Base-by-base conservation (phyloP, 23 tunicate genomes). In the Trididemnum clinides region DNA sequence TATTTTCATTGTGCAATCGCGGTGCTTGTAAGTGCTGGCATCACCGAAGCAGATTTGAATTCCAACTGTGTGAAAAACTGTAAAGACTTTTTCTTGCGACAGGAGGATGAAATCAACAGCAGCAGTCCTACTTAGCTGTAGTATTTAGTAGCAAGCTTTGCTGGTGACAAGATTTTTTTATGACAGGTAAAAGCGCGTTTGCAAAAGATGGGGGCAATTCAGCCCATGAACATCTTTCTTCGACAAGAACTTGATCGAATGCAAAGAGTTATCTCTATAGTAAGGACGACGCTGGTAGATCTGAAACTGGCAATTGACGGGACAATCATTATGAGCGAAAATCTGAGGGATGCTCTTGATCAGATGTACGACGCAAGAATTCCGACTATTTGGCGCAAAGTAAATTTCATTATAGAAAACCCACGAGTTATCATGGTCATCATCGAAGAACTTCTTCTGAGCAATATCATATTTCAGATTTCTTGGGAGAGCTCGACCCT, bases 191-290 rank as follows among this genome's bases (percentile, higher is more conserved):
- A 88, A 69, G 97, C 87, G 33, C 88, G 95, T 1, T 91, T 97
- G 34, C 97, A 92, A 78, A 97, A 97, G 82, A 89, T 92, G 95
- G 99, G 99, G 12, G 88, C 93, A 44, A 97, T 88, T 69, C 97
- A 97, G 54, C 99, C 99, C 27, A 97, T 97, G 99, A 97, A 97
- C 83, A 97, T 97, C 75, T 97, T 97, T 87, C 95, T 97, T 12
- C 97, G 99, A 4, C 99, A 97, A 65, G 99, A 97, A 59, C 82
- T 97, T 22, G 99, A 97, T 77, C 91, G 99, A 39, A 95, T 97
- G 93, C 99, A 97, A 86, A 66, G 89, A 19, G 99, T 97, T 25
- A 97, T 97, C 76, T 71, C 90, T 1, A 39, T 85, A 26, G 99
- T 97, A 21, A 75, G 99, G 58, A 85, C 85, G 27, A 97, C 99